Base-by-base conservation (phyloP, 2,797 vertebrate species). In the Myotis pilosus region DNA sequence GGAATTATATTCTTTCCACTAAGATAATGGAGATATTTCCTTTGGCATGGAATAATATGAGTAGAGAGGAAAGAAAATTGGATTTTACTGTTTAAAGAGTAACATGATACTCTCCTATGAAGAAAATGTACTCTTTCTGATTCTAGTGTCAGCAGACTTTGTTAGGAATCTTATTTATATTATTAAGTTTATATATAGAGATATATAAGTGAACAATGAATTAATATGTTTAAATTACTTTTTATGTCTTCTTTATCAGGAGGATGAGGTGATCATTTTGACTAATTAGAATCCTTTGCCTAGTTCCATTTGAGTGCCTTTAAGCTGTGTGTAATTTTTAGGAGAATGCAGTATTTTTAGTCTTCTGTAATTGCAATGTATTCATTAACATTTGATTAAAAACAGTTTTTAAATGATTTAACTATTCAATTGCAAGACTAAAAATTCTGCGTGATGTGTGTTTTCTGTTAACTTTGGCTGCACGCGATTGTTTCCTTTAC, bases 241-340 rank as follows among this genome's bases (percentile, higher is more conserved):
- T 97, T 99, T 98, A 98, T 98, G 97, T 98, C 97, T 97, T 97
- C 97, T 98, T 96, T 98, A 97, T 98, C 98, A 99, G 99, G 99
- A 99, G 97, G 98, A 99, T 96, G 99, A 99, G 99, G 99, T 99
- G 99, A 99, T 98, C 97, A 98, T 98, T 97, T 98, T 98, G 85
- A 96, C 96, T 98, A 98, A 97, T 97, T 97, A 97, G 98, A 97
- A 90, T 55, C 94, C 90, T 97, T 97, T 98, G 96, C 96, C 97
- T 95, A 87, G 95, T 96, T 98, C 83, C 83, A 95, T 94, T 97
- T 96, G 97, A 97, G 97, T 98, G 97, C 96, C 85, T 97, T 89
- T 84, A 95, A 98, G 94, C 79, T 97, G 97, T 98, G 98, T 98
- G 97, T 71, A 97, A 95, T 97, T 98, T 98, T 98, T 97, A 98